Evolutionary conservation across 2,113 vertebrate genomes (phyloP), one percentile per base, ranked within the genome.

Genomic region (Euleptes europaea): DNA sequence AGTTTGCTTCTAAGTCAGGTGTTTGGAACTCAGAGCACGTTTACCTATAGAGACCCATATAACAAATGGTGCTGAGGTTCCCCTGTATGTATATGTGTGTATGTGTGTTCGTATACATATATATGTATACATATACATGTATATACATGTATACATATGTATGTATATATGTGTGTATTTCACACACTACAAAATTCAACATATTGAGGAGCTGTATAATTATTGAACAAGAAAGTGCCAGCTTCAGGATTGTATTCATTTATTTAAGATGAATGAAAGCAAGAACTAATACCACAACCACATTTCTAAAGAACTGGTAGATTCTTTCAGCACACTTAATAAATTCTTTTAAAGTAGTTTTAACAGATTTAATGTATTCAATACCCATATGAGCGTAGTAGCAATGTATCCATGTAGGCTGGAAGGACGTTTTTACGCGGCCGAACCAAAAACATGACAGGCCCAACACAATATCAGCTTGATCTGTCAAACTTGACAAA

Each of bases 401-500:
- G 3, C 33, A 0, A 57, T 19, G 7, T 21, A 82, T 31, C 6
- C n/a, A 57, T 3, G 7, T 3, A 82, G 47, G 19, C 23, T 72
- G 13, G 69, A 65, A 63, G 23, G 31, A 70, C 1, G 9, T 26
- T 47, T 90, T 90, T 79, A 87, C 69, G 0, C 2, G 14, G 49
- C 71, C 44, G 72, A 74, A 85, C 31, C 23, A 83, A 47, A 86
- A 15, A 66, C 49, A 80, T 67, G 23, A 76, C 19, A 78, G 5
- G 2, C n/a, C 14, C 0, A 72, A 23, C 11, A 89, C 84, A 1
- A 74, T 0, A 4, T 78, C 4, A 13, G 17, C 6, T 1, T 57
- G 28, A 82, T 63, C 28, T 73, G 71, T 57, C 84, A 14, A 88
- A 87, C 83, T n/a, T 87, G 84, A 63, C 26, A 84, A 88, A 63